Evolutionary conservation across 1,140 invertebrate genomes (phyloP), one percentile per base, ranked within the genome.

Genomic region (Patella vulgata): DNA sequence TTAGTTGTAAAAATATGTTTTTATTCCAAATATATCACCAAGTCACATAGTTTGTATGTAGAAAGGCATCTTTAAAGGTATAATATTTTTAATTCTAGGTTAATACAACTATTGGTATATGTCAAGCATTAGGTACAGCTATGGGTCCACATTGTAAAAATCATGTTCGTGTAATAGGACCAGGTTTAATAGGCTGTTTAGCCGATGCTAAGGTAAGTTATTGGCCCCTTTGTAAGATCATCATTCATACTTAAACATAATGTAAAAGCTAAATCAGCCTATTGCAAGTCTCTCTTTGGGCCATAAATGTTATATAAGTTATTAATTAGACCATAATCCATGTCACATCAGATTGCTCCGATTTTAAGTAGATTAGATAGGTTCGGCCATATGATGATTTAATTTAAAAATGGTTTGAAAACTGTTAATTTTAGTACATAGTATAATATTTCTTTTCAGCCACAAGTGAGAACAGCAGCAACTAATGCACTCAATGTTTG

Each of bases 61-160:
- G n/a, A n/a, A n/a, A n/a, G n/a, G n/a, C n/a, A n/a, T n/a, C n/a
- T n/a, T n/a, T n/a, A n/a, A n/a, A n/a, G n/a, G n/a, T 44, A 21
- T 30, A 36, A n/a, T 33, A 12, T 59, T 36, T 54, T 61, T 59
- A 36, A 25, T 30, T 68, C 27, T 69, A 84, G 82, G 92, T 93
- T 1, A 91, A 92, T 70, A 89, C 89, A 23, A 88, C 94, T 0
- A 83, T 97, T 21, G 89, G 89, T 40, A 90, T 97, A 54, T 94
- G 93, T 73, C 90, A 94, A 73, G 87, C 85, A 36, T 84, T 98
- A 19, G 92, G 90, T 0, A 88, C 86, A 4, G 89, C 92, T 0
- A 90, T 97, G 87, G 95, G 95, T 0, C 84, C 91, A 1, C 88
- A 91, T 40, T 90, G 91, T 71, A 94, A 92, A 77, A 88, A 88